Base-by-base conservation (phyloP, 1,140 invertebrate species). In the Lycorma delicatula region DNA sequence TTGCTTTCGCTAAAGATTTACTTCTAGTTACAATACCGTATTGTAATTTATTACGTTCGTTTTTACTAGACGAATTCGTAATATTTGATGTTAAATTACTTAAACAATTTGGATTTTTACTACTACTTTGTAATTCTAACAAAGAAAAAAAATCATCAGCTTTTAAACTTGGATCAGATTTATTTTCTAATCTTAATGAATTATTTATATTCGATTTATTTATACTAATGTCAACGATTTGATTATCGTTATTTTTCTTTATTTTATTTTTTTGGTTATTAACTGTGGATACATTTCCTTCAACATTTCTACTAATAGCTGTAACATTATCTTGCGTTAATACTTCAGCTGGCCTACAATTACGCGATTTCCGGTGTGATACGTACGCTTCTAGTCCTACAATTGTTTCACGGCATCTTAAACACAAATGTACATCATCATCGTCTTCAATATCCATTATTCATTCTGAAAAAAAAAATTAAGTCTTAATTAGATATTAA, bases 81-180 rank as follows among this genome's bases (percentile, higher is more conserved):
- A n/a, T n/a, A n/a, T n/a, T n/a, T n/a, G n/a, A n/a, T n/a, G n/a
- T n/a, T n/a, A n/a, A n/a, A n/a, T n/a, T n/a, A n/a, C n/a, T n/a
- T n/a, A n/a, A n/a, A n/a, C n/a, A n/a, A n/a, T n/a, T n/a, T n/a
- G n/a, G n/a, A n/a, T n/a, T 73, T 63, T 80, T 87, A 0, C 78
- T 72, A 61, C 83, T 89, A 61, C 88, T 90, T 68, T 89, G 87
- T 13, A 93, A 70, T 67, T 91, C 86, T 23, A 93, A 70, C 1
- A 86, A 89, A 22, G 84, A 89, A 66, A 93, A 93, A 67, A 93
- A 92, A 13, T 88, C 81, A 66, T 89, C 87, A 0, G 87, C 86
- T 29, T 85, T 86, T 4, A 87, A 70, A 41, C 78, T 74, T 52
- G 81, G 79, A 1, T 72, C 64, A 44, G 53, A 61, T 26, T 63